Conservation (phyloP, 2,888 invertebrate species). For the Liposcelis brunnea region DNA sequence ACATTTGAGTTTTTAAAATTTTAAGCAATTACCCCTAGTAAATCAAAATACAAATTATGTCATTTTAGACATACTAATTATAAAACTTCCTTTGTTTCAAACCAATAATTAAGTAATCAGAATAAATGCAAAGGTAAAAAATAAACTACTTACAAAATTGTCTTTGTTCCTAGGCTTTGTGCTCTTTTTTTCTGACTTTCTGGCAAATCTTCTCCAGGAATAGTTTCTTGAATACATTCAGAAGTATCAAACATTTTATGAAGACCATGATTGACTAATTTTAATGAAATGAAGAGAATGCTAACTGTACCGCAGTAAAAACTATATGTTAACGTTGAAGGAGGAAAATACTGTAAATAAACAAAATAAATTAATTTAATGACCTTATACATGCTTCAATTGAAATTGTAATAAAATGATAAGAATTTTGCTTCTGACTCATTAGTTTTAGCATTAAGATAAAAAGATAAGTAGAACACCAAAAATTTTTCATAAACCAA, state of each 20-base stretch:
- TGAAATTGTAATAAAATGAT: constrained; percentile 7
- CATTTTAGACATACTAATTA: too few species aligned
- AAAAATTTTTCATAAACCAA: too few species aligned
- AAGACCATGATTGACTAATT: constrained; percentile 72
- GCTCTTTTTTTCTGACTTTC: constrained; percentile 30
- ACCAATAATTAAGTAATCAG: too few species aligned
- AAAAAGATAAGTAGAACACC: too few species aligned
- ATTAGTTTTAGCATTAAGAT: too few species aligned
- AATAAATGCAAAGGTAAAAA: too few species aligned
- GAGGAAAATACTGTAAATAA: constrained; percentile 64
- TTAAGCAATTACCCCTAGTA: too few species aligned
- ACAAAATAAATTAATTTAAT: constrained; percentile 11
- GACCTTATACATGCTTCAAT: neutral
- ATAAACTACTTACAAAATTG: constrained; percentile 3
- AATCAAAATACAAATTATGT: too few species aligned
- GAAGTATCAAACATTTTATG: constrained; percentile 90
- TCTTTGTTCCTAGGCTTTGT: constrained; percentile 17
- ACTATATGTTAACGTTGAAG: constrained; percentile 66
- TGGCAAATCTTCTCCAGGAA: constrained; percentile 24
- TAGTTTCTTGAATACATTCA: constrained; percentile 46
- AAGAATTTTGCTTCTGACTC: too few species aligned
- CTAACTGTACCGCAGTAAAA: constrained; percentile 71
- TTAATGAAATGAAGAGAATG: constrained; percentile 61
- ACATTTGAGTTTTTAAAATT: too few species aligned
- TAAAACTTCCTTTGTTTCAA: too few species aligned